These are phyloP conservation scores for Dolomedes plantarius DNA, from an alignment of 2,888 invertebrate species.

Conservation along the genomic window DNA sequence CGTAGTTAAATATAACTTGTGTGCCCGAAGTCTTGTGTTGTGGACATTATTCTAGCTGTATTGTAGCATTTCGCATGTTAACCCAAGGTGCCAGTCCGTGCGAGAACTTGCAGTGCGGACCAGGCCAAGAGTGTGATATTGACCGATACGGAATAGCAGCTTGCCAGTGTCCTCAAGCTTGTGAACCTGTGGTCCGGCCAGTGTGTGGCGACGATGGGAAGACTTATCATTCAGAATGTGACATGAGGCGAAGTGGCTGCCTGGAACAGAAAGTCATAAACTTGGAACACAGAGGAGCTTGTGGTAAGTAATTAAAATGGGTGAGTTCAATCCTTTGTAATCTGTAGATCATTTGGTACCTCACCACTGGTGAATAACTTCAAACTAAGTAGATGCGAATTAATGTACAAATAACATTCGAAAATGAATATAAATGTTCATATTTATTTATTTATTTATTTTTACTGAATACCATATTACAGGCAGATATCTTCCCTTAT, in stretches of 20 bases:
- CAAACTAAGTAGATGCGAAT: too few species aligned
- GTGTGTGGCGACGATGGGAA: slow-evolving; percentile 78
- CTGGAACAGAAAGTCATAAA: slow-evolving; percentile 79
- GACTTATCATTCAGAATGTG: slow-evolving; percentile 79
- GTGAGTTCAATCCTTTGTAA: too few species aligned
- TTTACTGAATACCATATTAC: too few species aligned
- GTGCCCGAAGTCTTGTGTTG: slow-evolving; percentile 12
- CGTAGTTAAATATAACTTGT: slow-evolving; percentile 53
- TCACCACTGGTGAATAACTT: too few species aligned
- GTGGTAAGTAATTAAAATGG: slow-evolving; percentile 81
- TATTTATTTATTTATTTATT: too few species aligned
- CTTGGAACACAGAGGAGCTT: slow-evolving; percentile 82
- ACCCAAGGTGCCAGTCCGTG: slow-evolving; percentile 88
- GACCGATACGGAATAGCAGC: slow-evolving; percentile 88
- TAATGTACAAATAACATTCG: too few species aligned
- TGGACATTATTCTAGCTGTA: slow-evolving; percentile 68
- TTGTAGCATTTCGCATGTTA: slow-evolving; percentile 72
- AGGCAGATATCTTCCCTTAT: too few species aligned
- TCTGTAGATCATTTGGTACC: too few species aligned
- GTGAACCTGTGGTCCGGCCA: slow-evolving; percentile 81
- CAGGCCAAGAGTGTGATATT: slow-evolving; percentile 88
- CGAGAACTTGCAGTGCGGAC: slow-evolving; percentile 85
- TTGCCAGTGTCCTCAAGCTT: slow-evolving; percentile 87
- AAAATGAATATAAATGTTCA: too few species aligned
- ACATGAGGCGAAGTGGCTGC: slow-evolving; percentile 78